Evolutionary conservation across 2,888 invertebrate species (phyloP).

Genomic region (Plebejus anna): DNA sequence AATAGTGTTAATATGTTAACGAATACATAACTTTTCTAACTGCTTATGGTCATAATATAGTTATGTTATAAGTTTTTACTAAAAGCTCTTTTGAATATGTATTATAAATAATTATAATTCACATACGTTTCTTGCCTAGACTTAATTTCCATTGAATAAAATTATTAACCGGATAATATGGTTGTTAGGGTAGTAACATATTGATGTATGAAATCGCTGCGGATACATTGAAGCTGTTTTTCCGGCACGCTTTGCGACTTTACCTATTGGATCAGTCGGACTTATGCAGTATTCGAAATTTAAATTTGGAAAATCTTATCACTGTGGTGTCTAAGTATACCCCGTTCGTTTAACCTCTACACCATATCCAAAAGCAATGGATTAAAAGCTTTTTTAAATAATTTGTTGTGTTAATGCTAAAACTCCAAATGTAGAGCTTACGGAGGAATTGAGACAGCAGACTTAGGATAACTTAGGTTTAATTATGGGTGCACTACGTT

Average conservation of each 20-base stretch:
- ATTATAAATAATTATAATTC: background rate
- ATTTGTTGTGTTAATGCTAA: too few relatives aligned
- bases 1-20: background rate
- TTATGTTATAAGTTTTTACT: background rate
- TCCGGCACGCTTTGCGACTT: background rate
- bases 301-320: too few relatives aligned
- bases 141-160: conserved; percentile 7
- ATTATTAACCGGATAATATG: background rate
- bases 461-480: too few relatives aligned
- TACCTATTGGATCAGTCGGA: too few relatives aligned
- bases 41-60: background rate
- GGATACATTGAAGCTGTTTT: background rate
- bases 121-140: background rate
- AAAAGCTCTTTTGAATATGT: background rate
- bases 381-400: too few relatives aligned
- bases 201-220: background rate
- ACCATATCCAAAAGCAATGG: too few relatives aligned
- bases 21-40: background rate
- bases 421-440: too few relatives aligned
- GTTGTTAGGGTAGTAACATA: background rate
- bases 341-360: too few relatives aligned
- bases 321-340: too few relatives aligned
- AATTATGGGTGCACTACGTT: too few relatives aligned
- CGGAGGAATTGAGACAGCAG: too few relatives aligned
- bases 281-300: too few relatives aligned